A percentile compares a stretch with the other conserved stretches of the same genome.
Evolutionary conservation across 2,113 vertebrate genomes (phyloP).

Genomic region (Hiodon alosoides): DNA sequence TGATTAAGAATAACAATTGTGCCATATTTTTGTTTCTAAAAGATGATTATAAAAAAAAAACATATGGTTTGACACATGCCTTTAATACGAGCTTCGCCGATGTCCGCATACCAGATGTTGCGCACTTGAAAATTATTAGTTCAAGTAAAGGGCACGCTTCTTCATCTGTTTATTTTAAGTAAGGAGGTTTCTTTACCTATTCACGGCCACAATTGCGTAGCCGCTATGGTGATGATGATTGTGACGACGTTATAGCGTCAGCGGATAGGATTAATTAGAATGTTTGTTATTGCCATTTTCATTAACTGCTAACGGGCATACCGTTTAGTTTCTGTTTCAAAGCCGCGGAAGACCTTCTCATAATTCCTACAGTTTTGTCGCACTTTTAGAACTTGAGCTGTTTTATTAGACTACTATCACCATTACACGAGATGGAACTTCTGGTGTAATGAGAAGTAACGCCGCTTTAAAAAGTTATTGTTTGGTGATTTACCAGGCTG

Average conservation of each 20-base stretch:
- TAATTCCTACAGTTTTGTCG: background rate
- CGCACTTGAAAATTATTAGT: slow-evolving; percentile 76
- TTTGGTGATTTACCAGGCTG: too few relatives aligned
- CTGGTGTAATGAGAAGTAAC: too few relatives aligned
- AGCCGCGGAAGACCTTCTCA: too few relatives aligned
- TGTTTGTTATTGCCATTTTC: background rate
- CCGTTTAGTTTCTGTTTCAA: too few relatives aligned
- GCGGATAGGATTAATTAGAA: background rate
- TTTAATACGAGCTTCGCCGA: slow-evolving; percentile 40
- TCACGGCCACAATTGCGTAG: slow-evolving; percentile 30
- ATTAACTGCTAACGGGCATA: too few relatives aligned
- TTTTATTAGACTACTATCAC: slow-evolving; percentile 29
- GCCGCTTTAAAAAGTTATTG: too few relatives aligned
- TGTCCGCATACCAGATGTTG: slow-evolving; percentile 81
- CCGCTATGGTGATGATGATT: slow-evolving; percentile 20
- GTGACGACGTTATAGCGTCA: background rate
- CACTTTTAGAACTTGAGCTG: slow-evolving; percentile 36
- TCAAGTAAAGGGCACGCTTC: slow-evolving; percentile 56
- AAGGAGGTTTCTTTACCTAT: slow-evolving; percentile 2
- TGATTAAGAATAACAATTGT: slow-evolving; percentile 13
- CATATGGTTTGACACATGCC: slow-evolving; percentile 47
- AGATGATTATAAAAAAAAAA: slow-evolving; percentile 14
- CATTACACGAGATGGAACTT: background rate
- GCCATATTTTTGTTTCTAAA: slow-evolving; percentile 37
- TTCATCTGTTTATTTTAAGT: background rate